Base-by-base conservation (phyloP, 2,888 invertebrate genomes). In the Mythimna pallens region DNA sequence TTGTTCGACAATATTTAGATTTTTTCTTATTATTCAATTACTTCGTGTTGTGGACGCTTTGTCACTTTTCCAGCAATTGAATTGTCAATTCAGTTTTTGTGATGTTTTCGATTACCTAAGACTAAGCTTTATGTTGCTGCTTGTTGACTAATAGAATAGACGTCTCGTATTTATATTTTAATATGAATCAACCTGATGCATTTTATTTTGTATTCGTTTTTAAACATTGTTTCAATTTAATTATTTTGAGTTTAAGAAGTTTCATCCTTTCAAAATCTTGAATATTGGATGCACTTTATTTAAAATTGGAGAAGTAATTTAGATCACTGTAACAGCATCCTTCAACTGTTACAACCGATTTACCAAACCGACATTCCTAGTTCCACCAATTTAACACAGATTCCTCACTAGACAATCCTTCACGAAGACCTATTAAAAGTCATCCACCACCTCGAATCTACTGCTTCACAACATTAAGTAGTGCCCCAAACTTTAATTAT, bases 401-500 rank as follows among this genome's bases (percentile, higher is more conserved):
- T 94, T 94, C 95, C 93, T 94, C 85, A 81, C 85, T 89, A 88
- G 86, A 91, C 92, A 91, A 92, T 96, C 95, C 94, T 95, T 93
- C 94, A 94, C 94, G 93, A 93, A 91, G 92, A 89, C 94, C 94
- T 93, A 96, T 96, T 95, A 95, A 95, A 96, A 95, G 94, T 94
- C 95, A 94, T 91, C 91, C 92, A 94, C 94, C 94, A 95, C 94
- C 93, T 93, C 94, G 93, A 94, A 94, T 94, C 91, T 92, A 92
- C 92, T 92, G 92, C 93, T 92, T 94, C 94, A 95, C 94, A 94
- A 95, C 94, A 96, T 96, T 95, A 95, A 93, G 92, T 93, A 93
- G 93, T 94, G 94, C 94, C 94, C 95, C 94, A 94, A 96, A 96
- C 95, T 96, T 96, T 96, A 96, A 96, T 96, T 96, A 96, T 94